Percentiles rank a stretch among this genome's conserved stretches.
phyloP scores from a whole-genome alignment of 2,888 invertebrate genomes.

The Cybosia mesomella region DNA sequence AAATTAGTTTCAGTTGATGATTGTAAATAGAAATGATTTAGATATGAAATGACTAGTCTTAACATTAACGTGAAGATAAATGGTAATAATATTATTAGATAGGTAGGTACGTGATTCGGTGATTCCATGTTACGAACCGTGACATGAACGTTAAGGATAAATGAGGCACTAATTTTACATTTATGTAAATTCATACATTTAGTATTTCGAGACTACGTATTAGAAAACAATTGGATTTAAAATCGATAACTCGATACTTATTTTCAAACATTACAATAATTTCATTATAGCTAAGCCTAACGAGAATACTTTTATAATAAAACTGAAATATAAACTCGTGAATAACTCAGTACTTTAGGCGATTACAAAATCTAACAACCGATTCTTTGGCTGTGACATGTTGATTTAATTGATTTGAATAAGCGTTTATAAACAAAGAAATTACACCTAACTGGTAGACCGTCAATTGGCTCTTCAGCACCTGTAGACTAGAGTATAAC shows the following conservation, averaged over 20 bases:
- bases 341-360: slow-evolving; percentile 51
- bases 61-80: slow-evolving; percentile 40
- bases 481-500: slow-evolving; percentile 80
- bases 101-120: slow-evolving; percentile 42
- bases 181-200: slow-evolving; percentile 44
- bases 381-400: slow-evolving; percentile 65
- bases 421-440: slow-evolving; percentile 26
- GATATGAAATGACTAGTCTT: slow-evolving; percentile 63
- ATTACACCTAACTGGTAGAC: slow-evolving; percentile 52
- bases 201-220: slow-evolving; percentile 52
- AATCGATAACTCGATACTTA: slow-evolving; percentile 49
- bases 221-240: slow-evolving; percentile 51
- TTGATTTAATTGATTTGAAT: slow-evolving; percentile 28
- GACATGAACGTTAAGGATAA: slow-evolving; percentile 29
- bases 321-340: slow-evolving; percentile 45
- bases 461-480: slow-evolving; percentile 70
- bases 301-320: slow-evolving; percentile 35
- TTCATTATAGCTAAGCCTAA: slow-evolving; percentile 38
- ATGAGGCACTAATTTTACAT: slow-evolving; percentile 59
- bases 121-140: slow-evolving; percentile 22
- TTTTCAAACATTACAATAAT: slow-evolving; percentile 43
- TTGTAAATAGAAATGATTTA: slow-evolving; percentile 57
- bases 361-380: slow-evolving; percentile 57
- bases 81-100: slow-evolving; percentile 13
- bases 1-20: slow-evolving; percentile 59